Evolutionary conservation across 2,113 vertebrate genomes (phyloP).

Genomic region (Tichodroma muraria): DNA sequence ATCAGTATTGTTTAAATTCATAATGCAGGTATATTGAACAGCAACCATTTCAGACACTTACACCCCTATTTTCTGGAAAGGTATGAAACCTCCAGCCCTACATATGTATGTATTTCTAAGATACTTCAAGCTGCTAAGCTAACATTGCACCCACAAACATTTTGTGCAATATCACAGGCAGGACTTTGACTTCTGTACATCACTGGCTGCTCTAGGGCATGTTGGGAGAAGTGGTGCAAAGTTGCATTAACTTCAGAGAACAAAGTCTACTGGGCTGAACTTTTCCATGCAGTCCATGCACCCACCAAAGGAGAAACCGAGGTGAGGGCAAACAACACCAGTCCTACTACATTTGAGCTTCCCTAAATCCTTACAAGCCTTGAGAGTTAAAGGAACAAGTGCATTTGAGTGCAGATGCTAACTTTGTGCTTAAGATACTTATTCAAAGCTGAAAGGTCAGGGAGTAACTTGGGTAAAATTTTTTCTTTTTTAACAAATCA

Average conservation of each 20-base stretch:
- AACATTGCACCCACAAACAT: neutral
- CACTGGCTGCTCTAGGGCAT: neutral
- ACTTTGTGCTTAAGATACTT: neutral
- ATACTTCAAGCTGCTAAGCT: constrained; percentile 5
- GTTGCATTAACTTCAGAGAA: neutral
- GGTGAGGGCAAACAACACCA: neutral
- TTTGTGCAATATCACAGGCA: constrained; percentile 22
- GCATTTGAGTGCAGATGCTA: neutral
- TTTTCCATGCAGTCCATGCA: neutral
- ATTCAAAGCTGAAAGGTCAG: neutral
- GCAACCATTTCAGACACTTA: neutral
- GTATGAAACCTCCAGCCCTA: neutral
- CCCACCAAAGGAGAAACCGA: neutral
- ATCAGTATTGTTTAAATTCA: neutral
- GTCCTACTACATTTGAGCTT: neutral
- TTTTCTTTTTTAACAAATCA: neutral
- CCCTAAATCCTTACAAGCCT: neutral
- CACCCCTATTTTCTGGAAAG: neutral
- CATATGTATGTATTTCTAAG: neutral
- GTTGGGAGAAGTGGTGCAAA: neutral
- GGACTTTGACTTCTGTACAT: constrained; percentile 32
- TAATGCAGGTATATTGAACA: neutral
- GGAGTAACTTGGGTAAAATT: neutral
- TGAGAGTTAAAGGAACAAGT: neutral
- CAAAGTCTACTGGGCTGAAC: neutral